A percentile compares a stretch with the other conserved stretches of the same genome.
These are phyloP conservation scores for Tragulus kanchil DNA, from an alignment of 2,113 vertebrate genomes.

Conservation along the genomic window DNA sequence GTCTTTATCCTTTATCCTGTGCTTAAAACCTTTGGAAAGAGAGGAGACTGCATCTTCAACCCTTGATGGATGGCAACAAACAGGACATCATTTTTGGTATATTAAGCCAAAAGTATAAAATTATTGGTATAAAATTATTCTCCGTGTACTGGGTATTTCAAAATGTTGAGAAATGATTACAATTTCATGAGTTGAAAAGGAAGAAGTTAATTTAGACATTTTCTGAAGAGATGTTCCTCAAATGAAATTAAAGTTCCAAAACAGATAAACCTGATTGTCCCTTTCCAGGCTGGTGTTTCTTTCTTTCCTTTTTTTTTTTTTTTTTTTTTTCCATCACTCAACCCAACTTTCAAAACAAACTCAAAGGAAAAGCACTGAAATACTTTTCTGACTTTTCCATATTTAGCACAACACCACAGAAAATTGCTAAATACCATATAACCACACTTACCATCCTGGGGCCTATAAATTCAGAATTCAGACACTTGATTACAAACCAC, in stretches of 20 bases:
- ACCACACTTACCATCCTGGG: slow-evolving; percentile 88
- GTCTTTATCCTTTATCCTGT: not conserved
- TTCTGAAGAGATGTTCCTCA: slow-evolving; percentile 42
- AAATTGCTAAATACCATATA: slow-evolving; percentile 85
- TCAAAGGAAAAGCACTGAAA: slow-evolving; percentile 65
- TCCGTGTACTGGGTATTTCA: not conserved
- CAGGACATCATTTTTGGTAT: not conserved
- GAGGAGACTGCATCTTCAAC: not conserved
- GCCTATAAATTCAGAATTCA: slow-evolving; percentile 83
- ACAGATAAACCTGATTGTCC: slow-evolving; percentile 36
- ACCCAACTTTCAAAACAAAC: slow-evolving; percentile 61
- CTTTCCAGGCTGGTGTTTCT: not conserved
- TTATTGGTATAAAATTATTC: not conserved
- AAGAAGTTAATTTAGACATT: slow-evolving; percentile 32
- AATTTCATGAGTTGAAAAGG: not conserved
- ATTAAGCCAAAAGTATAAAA: not conserved
- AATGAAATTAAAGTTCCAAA: slow-evolving; percentile 36
- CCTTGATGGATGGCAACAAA: not conserved
- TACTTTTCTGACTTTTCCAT: slow-evolving; percentile 71
- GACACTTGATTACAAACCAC: slow-evolving; percentile 88
- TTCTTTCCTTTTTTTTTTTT: not conserved
- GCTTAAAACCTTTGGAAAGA: not conserved
- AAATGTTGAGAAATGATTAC: slow-evolving; percentile 41
- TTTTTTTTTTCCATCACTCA: slow-evolving; percentile 43
- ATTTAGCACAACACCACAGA: slow-evolving; percentile 83